Evolutionary conservation across 2,113 vertebrate genomes (phyloP), one percentile per base, ranked within the genome.

Genomic region (Vireo altiloquus): DNA sequence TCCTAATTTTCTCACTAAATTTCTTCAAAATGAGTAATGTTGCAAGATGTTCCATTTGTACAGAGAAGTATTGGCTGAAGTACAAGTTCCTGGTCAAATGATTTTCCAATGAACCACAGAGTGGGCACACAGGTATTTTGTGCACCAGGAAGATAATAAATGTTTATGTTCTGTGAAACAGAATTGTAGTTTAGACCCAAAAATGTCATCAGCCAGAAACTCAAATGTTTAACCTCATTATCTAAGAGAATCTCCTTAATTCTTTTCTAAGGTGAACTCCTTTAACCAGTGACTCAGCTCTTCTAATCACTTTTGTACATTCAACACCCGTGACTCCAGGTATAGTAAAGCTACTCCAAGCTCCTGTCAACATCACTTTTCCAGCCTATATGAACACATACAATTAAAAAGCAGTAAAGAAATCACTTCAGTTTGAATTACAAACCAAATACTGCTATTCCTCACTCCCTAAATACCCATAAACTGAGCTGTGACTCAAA

Each of bases 381-480:
- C 37, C 74, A 52, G 9, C 54, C 50, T 64, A 69, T 0, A 0
- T 42, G 40, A 92, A 30, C 17, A 33, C 4, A 69, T 4, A 74
- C 39, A 61, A 72, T 42, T 64, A 66, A 87, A 23, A 33, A 76
- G 44, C 50, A 88, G 49, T 11, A 68, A 35, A 84, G 53, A 61
- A 60, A 90, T 40, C 7, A 81, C 10, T 80, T 77, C 57, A 52
- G 53, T 70, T 57, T 69, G 21, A 88, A 66, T 68, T 37, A 63
- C 13, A 90, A 92, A 74, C 19, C 27, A 82, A 94, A 77, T 30
- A 15, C 12, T 80, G 23, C 37, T 50, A 80, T 52, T 94, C 57
- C 28, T 89, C n/a, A 19, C 42, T 63, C 30, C 20, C 37, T 83
- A 78, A 70, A 88, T 49, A 59, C 10, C 59, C 82, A 90, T 47